A percentile compares a stretch with the other conserved stretches of the same genome.
Evolutionary conservation across 2,113 vertebrate genomes (phyloP).

Genomic region (Bos indicus): DNA sequence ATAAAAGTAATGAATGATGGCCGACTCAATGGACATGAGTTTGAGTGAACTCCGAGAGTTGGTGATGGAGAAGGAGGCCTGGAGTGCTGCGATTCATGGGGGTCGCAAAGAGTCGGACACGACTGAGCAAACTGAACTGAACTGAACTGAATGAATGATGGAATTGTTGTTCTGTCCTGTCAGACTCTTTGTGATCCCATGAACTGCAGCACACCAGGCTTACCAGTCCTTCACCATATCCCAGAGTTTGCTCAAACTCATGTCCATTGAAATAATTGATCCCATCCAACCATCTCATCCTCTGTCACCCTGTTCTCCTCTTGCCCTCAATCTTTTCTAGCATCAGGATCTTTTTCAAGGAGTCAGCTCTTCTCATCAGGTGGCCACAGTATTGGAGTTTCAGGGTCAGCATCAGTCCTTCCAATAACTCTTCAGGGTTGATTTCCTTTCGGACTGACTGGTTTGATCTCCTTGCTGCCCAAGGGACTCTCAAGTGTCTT

Average conservation of each 20-base stretch:
- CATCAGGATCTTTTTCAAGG: background rate
- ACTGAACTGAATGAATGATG: no score
- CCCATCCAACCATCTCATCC: background rate
- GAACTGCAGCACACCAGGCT: background rate
- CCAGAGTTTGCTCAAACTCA: background rate
- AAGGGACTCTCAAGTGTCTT: background rate
- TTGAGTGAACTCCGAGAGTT: no score
- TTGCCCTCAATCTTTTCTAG: background rate
- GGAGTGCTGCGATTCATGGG: no score
- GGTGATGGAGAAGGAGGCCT: no score
- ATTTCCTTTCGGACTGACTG: background rate
- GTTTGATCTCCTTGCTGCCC: background rate
- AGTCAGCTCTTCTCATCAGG: background rate
- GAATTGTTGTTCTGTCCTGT: background rate
- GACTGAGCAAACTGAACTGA: no score
- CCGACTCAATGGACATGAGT: no score
- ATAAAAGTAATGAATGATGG: background rate
- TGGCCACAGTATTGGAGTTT: background rate
- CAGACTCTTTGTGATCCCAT: background rate
- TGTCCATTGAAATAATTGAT: background rate
- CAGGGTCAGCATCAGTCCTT: background rate
- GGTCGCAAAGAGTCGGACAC: fast-evolving
- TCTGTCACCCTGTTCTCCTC: background rate
- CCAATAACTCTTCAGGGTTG: background rate
- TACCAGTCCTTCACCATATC: background rate